Percentiles rank a stretch among this genome's conserved stretches.
phyloP scores from a whole-genome alignment of 2,888 invertebrate genomes.

The Cerastis rubricosa region DNA sequence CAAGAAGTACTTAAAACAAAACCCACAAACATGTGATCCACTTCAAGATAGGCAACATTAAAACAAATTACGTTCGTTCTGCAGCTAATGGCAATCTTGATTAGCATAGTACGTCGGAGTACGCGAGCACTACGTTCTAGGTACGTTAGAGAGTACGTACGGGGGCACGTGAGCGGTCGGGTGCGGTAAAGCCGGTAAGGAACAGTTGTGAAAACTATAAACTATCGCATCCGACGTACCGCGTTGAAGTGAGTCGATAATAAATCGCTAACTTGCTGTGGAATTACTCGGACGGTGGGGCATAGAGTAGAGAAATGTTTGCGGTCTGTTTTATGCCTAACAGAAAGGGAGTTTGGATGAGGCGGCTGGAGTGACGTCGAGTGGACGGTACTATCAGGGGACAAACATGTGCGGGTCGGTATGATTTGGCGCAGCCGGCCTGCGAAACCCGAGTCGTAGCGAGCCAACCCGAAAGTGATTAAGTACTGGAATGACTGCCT shows the following conservation, averaged over 20 bases:
- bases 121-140: slow-evolving; percentile 37
- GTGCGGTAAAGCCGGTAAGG: slow-evolving; percentile 60
- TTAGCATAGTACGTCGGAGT: slow-evolving; percentile 58
- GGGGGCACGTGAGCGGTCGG: slow-evolving; percentile 44
- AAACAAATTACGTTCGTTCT: slow-evolving; percentile 62
- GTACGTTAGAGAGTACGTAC: slow-evolving; percentile 5
- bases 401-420: background rate
- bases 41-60: slow-evolving; percentile 59
- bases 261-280: slow-evolving; percentile 80
- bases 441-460: background rate
- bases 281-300: slow-evolving; percentile 63
- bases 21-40: slow-evolving; percentile 58
- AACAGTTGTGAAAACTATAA: slow-evolving; percentile 78
- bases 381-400: background rate
- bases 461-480: background rate
- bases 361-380: background rate
- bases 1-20: slow-evolving; percentile 35
- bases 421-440: too few species aligned
- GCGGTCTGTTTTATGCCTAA: slow-evolving; percentile 15
- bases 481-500: background rate
- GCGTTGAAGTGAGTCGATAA: slow-evolving; percentile 80
- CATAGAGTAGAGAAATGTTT: slow-evolving; percentile 40
- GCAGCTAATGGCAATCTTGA: slow-evolving; percentile 60
- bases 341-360: too few species aligned
- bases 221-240: slow-evolving; percentile 78